A percentile compares a stretch with the other conserved stretches of the same genome.
Conservation (phyloP, 1,140 invertebrate species). For the Matsumurasca onukii region DNA sequence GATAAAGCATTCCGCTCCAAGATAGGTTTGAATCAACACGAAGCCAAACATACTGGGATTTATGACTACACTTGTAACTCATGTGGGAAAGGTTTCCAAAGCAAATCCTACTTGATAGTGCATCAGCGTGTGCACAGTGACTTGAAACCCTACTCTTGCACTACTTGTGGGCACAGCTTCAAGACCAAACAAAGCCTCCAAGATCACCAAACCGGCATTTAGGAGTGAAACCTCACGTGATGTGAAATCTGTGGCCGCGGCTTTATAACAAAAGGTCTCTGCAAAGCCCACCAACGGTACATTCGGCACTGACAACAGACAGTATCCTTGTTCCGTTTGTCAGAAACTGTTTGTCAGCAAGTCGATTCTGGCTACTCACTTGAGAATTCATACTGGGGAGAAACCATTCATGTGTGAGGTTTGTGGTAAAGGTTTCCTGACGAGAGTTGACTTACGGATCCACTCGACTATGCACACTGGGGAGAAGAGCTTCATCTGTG, state of each 20-base stretch:
- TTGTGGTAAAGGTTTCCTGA: conserved; percentile 68
- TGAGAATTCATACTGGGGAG: conserved; percentile 86
- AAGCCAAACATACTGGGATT: conserved; percentile 63
- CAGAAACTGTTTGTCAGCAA: conserved; percentile 71
- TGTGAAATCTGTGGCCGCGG: conserved; percentile 72
- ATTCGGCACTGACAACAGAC: conserved; percentile 66
- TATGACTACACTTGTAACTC: conserved; percentile 64
- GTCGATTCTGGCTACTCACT: conserved; percentile 77
- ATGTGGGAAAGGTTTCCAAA: conserved; percentile 69
- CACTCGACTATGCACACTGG: conserved; percentile 89
- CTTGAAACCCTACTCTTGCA: conserved; percentile 60
- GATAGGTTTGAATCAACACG: conserved; percentile 67
- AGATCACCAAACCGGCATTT: conserved; percentile 82
- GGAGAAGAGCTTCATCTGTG: conserved; percentile 70
- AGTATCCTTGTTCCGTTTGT: conserved; percentile 66
- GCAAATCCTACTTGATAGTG: conserved; percentile 67
- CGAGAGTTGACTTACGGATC: conserved; percentile 51
- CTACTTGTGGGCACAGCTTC: conserved; percentile 63
- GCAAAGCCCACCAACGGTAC: conserved; percentile 71
- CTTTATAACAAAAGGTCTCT: conserved; percentile 77
- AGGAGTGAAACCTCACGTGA: conserved; percentile 78
- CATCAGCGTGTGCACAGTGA: conserved; percentile 69
- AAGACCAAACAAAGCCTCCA: conserved; percentile 72
- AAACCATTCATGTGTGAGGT: conserved; percentile 67
- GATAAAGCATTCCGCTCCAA: conserved; percentile 70